Evolutionary conservation across 2,797 vertebrate genomes (phyloP).

Genomic region (Amblyraja radiata): DNA sequence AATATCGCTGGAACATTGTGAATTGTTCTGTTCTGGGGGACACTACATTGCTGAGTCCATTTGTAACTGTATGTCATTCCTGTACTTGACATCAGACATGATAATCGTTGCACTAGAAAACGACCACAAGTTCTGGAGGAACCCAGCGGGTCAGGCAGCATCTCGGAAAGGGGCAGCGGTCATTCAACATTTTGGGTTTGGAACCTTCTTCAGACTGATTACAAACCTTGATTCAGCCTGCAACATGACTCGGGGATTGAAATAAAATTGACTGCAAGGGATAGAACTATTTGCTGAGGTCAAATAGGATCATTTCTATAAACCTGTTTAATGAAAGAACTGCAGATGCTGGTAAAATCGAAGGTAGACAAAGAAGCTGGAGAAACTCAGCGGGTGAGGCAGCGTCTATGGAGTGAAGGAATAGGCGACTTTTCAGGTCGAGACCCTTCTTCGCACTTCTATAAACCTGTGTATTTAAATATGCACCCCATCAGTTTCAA

Average conservation of each 20-base stretch:
- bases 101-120: not conserved
- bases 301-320: not conserved
- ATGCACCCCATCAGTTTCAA: not conserved
- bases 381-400: too few relatives aligned
- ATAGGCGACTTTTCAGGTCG: too few relatives aligned
- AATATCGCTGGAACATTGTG: not conserved
- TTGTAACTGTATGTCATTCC: not conserved
- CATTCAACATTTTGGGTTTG: too few relatives aligned
- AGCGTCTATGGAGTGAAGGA: too few relatives aligned
- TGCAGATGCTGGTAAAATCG: too few relatives aligned
- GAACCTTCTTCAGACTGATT: too few relatives aligned
- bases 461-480: not conserved
- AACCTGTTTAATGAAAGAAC: too few relatives aligned
- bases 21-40: not conserved
- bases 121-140: not conserved
- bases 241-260: not conserved
- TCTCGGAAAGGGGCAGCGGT: too few relatives aligned
- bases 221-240: not conserved
- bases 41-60: not conserved
- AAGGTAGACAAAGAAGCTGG: too few relatives aligned
- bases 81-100: not conserved
- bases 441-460: not conserved
- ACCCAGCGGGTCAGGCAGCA: too few relatives aligned
- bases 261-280: not conserved
- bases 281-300: not conserved